A percentile compares a stretch with the other conserved stretches of the same genome.
phyloP scores from a whole-genome alignment of 2,113 vertebrate genomes.

The Cochlearius cochlearius region DNA sequence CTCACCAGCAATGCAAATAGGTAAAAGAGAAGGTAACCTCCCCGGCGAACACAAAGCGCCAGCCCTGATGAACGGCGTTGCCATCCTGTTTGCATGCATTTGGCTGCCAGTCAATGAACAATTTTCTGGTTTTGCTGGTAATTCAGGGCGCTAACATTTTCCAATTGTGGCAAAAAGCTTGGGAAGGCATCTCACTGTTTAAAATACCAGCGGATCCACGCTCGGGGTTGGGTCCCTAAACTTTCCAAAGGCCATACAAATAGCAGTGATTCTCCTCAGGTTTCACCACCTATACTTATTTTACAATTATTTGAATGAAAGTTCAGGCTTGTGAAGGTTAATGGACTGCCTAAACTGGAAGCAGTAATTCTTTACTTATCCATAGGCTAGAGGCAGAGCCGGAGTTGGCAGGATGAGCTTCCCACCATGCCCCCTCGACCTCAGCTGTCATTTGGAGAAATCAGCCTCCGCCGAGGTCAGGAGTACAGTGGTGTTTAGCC shows the following conservation, averaged over 20 bases:
- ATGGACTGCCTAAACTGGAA: constrained; percentile 67
- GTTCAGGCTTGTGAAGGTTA: constrained; percentile 71
- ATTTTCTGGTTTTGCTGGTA: not conserved
- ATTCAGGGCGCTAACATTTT: not conserved
- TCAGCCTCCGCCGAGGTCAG: constrained; percentile 41
- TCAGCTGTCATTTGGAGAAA: constrained; percentile 60
- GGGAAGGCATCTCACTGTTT: not conserved
- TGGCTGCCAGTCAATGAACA: not conserved
- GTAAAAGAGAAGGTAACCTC: not conserved
- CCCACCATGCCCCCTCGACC: constrained; percentile 3
- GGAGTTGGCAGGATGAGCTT: not conserved
- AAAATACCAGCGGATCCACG: not conserved
- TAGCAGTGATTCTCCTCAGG: constrained; percentile 41
- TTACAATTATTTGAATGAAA: constrained; percentile 63
- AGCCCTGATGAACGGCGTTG: not conserved
- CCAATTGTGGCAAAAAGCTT: not conserved
- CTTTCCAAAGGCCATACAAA: constrained; percentile 50
- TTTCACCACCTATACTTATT: constrained; percentile 59
- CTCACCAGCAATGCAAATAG: not conserved
- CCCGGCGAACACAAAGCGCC: not conserved
- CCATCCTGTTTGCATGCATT: not conserved
- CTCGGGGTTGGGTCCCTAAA: not conserved
- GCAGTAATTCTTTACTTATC: constrained; percentile 60
- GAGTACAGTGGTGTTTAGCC: constrained; percentile 41
- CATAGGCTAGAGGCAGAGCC: constrained; percentile 10